A percentile compares a stretch with the other conserved stretches of the same genome.
These are phyloP conservation scores for Morphnarchus princeps DNA, from an alignment of 2,113 vertebrate genomes.

Conservation along the genomic window DNA sequence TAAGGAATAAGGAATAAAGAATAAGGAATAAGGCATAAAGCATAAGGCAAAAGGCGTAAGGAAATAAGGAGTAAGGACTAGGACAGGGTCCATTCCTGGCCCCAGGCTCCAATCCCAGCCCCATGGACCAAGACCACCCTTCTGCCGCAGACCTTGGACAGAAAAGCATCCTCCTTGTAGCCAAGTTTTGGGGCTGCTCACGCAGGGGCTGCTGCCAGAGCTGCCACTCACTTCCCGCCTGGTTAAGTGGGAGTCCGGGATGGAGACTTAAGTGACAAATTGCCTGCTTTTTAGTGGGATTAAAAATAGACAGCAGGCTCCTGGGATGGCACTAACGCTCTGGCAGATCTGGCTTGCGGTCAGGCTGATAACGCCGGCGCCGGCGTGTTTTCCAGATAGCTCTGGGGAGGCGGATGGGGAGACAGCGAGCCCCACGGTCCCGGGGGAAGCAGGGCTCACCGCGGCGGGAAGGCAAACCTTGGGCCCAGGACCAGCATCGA, in stretches of 20 bases:
- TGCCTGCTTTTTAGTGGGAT: constrained; percentile 2
- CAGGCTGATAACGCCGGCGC: not conserved
- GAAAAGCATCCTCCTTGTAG: not conserved
- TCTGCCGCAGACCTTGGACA: not conserved
- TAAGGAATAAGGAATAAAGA: not conserved
- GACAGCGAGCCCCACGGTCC: not conserved
- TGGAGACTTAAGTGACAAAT: not conserved
- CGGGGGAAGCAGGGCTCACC: not conserved
- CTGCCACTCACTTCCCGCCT: not conserved
- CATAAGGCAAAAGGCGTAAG: not conserved
- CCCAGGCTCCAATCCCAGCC: not conserved
- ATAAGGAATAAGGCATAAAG: not conserved
- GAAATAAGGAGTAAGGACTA: not conserved
- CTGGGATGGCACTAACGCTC: not conserved
- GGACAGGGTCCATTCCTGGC: not conserved
- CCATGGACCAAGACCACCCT: not conserved
- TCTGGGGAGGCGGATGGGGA: not conserved
- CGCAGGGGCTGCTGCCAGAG: not conserved
- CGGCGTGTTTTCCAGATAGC: not conserved
- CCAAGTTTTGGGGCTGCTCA: not conserved
- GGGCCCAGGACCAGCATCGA: not conserved
- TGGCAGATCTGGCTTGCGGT: not conserved
- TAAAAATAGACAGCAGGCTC: not conserved
- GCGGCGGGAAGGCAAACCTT: fast-evolving
- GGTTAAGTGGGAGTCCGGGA: not conserved